Conservation (phyloP, 2,888 invertebrate genomes). For the Marasmarcha lunaedactyla region DNA sequence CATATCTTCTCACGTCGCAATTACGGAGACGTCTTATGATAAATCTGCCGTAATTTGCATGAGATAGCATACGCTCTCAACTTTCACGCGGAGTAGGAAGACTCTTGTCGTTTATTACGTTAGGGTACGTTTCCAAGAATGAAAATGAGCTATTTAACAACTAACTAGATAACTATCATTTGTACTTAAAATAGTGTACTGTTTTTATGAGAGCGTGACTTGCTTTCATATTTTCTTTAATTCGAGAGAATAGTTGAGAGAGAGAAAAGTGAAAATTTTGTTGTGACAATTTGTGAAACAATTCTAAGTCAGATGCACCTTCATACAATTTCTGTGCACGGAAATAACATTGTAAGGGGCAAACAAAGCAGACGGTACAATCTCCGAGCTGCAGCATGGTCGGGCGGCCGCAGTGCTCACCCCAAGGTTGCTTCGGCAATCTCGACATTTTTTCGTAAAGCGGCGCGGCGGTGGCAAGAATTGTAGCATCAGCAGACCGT, state of each 20-base stretch:
- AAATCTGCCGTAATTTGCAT: conserved; percentile 70
- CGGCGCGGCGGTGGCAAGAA: conserved; percentile 35
- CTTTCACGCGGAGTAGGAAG: conserved; percentile 65
- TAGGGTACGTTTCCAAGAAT: conserved; percentile 64
- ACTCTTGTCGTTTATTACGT: conserved; percentile 67
- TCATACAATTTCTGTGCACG: conserved; percentile 49
- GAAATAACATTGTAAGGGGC: conserved; percentile 62
- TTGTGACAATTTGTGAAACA: conserved; percentile 33
- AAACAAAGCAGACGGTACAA: conserved; percentile 62
- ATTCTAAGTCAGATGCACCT: conserved; percentile 42
- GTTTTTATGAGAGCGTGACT: neutral
- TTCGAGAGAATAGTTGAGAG: conserved; percentile 14
- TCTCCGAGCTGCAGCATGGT: conserved; percentile 61
- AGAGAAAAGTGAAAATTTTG: neutral
- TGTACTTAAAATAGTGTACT: conserved; percentile 13
- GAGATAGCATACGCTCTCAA: conserved; percentile 71
- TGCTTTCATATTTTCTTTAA: conserved; percentile 15
- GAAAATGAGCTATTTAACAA: conserved; percentile 65
- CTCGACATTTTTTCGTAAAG: conserved; percentile 46
- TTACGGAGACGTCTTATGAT: conserved; percentile 70
- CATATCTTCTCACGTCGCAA: conserved; percentile 70
- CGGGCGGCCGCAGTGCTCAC: conserved; percentile 44
- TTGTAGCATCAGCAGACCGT: conserved; percentile 51
- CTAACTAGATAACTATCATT: conserved; percentile 53
- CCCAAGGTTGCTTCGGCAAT: conserved; percentile 56